A percentile compares a stretch with the other conserved stretches of the same genome.
Conservation (phyloP, 1,140 invertebrate genomes). For the Reticulitermes speratus region DNA sequence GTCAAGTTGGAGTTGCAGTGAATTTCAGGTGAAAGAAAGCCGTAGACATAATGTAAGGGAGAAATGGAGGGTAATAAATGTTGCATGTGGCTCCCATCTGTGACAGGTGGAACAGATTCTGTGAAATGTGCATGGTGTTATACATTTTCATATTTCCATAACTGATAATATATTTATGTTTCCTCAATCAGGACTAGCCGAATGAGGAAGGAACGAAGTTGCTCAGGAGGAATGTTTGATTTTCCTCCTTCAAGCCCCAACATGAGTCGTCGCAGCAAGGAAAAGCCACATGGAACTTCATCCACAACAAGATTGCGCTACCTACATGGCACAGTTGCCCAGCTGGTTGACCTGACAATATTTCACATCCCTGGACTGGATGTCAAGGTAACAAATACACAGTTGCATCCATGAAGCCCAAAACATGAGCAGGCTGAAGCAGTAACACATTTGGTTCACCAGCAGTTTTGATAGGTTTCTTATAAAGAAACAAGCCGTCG, state of each 20-base stretch:
- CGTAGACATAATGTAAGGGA: no score
- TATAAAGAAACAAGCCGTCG: no score
- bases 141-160: no score
- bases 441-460: no score
- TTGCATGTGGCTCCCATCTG: no score
- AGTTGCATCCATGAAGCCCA: not conserved
- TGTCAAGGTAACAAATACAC: constrained; percentile 70
- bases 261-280: constrained; percentile 50
- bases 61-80: no score
- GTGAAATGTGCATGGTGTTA: no score
- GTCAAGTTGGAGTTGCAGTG: no score
- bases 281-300: constrained; percentile 44
- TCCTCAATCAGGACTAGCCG: constrained; percentile 48
- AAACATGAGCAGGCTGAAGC: no score
- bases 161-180: not conserved
- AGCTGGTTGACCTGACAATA: constrained; percentile 79
- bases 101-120: no score
- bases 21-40: no score
- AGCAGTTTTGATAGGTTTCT: no score
- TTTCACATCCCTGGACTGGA: constrained; percentile 94
- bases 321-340: constrained; percentile 46
- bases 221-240: constrained; percentile 67
- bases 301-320: constrained; percentile 35
- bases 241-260: constrained; percentile 59
- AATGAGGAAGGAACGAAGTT: constrained; percentile 70